phyloP scores from a whole-genome alignment of 1,140 invertebrate species.

The Psilanteris sp. region DNA sequence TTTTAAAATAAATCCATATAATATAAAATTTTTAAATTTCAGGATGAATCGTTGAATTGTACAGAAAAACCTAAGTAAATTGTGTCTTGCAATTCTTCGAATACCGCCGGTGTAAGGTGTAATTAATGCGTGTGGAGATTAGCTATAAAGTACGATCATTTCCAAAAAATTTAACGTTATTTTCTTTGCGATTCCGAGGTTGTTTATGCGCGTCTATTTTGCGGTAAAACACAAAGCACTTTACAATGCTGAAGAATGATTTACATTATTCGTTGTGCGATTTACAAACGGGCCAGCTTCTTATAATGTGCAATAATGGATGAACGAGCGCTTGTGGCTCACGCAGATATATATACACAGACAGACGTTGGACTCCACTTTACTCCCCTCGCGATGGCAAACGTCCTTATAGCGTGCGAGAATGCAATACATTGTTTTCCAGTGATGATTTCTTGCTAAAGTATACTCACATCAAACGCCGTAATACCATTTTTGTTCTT shows the following conservation, averaged over 20 bases:
- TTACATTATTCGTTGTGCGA: constrained; percentile 61
- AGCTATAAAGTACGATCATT: constrained; percentile 36
- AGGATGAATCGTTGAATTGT: constrained; percentile 10
- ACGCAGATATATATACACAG: constrained; percentile 39
- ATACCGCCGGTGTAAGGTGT: constrained; percentile 29
- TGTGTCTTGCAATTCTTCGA: constrained; percentile 26
- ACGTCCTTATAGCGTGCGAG: constrained; percentile 62
- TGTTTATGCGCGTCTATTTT: constrained; percentile 58
- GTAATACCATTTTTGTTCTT: constrained; percentile 24
- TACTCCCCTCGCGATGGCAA: constrained; percentile 39
- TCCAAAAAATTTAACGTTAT: constrained; percentile 48
- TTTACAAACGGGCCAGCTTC: constrained; percentile 63
- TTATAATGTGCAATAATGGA: constrained; percentile 66
- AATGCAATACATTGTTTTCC: constrained; percentile 63
- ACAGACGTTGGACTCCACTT: constrained; percentile 24
- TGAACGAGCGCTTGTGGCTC: constrained; percentile 53
- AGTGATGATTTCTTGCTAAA: constrained; percentile 57
- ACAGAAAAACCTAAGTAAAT: constrained; percentile 15
- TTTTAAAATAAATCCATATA: too few relatives aligned
- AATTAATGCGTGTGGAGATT: constrained; percentile 27
- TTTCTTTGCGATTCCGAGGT: constrained; percentile 42
- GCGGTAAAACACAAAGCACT: constrained; percentile 62
- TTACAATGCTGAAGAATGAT: constrained; percentile 70
- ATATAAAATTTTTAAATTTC: constrained; percentile 6
- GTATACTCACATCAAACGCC: constrained; percentile 45